Conservation (phyloP, 2,888 invertebrate genomes). For the Chrysopilus asiliformis region DNA sequence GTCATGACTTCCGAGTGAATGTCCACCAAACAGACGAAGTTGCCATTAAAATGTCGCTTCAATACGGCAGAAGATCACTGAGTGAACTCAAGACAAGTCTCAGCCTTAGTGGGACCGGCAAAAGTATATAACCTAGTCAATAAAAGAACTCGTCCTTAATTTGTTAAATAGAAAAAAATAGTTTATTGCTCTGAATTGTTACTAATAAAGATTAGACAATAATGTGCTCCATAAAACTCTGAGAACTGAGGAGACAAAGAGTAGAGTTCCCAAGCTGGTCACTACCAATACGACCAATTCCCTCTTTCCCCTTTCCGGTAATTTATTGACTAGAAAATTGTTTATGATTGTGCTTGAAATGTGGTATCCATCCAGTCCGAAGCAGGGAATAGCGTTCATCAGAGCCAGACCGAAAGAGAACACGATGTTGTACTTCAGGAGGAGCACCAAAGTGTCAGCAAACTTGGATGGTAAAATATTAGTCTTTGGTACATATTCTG, state of each 20-base stretch:
- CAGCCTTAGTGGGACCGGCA: conserved; percentile 38
- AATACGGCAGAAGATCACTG: conserved; percentile 54
- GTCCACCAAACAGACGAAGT: conserved; percentile 58
- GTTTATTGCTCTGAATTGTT: conserved; percentile 2
- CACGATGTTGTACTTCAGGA: conserved; percentile 67
- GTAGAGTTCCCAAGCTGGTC: conserved; percentile 57
- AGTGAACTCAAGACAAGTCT: conserved; percentile 52
- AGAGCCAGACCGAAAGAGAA: conserved; percentile 84
- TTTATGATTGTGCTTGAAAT: conserved; percentile 60
- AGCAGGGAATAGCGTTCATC: conserved; percentile 84
- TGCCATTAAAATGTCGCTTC: conserved; percentile 55
- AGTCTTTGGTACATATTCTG: conserved; percentile 63
- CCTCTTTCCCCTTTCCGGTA: conserved; percentile 42
- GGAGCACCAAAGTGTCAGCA: conserved; percentile 55
- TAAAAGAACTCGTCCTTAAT: conserved; percentile 8
- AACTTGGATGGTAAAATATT: conserved; percentile 45
- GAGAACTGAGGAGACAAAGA: conserved; percentile 50
- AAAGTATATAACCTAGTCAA: conserved; percentile 11
- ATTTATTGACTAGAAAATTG: conserved; percentile 39
- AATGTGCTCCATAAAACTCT: conserved; percentile 39
- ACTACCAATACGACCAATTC: conserved; percentile 53
- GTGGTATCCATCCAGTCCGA: conserved; percentile 86
- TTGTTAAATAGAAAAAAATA: conserved; percentile 4
- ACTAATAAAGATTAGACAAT: conserved; percentile 23
- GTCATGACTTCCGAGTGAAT: conserved; percentile 59